Conservation (phyloP, 2,888 invertebrate genomes). For the Carabus problematicus region DNA sequence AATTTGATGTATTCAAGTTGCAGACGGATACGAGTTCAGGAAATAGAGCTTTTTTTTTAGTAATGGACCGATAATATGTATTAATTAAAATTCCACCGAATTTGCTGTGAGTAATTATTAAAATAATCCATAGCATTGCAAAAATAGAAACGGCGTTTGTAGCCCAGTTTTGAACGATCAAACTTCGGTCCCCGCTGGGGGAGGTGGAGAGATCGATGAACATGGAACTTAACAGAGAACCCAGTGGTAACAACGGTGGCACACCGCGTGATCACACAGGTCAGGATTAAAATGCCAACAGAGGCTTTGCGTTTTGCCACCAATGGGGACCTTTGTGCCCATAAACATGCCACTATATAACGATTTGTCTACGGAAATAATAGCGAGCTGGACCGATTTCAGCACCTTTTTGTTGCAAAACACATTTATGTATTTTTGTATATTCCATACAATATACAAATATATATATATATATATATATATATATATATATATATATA, state of each 20-base stretch:
- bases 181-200: too few relatives aligned
- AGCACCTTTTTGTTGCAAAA: background rate
- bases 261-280: slow-evolving; percentile 21
- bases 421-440: background rate
- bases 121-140: too few relatives aligned
- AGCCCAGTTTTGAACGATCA: too few relatives aligned
- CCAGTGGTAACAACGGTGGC: too few relatives aligned
- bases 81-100: too few relatives aligned
- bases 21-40: too few relatives aligned
- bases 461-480: slow-evolving; percentile 1
- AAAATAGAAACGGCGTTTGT: too few relatives aligned
- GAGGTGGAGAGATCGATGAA: slow-evolving; percentile 14
- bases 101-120: too few relatives aligned
- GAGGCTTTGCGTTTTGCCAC: slow-evolving; percentile 25
- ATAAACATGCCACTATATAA: background rate
- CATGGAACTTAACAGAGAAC: slow-evolving; percentile 19
- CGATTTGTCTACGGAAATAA: background rate
- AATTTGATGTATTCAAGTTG: too few relatives aligned
- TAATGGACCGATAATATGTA: too few relatives aligned
- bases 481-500: background rate
- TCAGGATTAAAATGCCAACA: slow-evolving; percentile 38
- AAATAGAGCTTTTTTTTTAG: too few relatives aligned
- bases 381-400: too few relatives aligned
- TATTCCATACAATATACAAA: background rate
- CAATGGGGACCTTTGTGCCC: slow-evolving; percentile 9